Conservation (phyloP, 2,888 invertebrate species). For the Luffia ferchaultella region DNA sequence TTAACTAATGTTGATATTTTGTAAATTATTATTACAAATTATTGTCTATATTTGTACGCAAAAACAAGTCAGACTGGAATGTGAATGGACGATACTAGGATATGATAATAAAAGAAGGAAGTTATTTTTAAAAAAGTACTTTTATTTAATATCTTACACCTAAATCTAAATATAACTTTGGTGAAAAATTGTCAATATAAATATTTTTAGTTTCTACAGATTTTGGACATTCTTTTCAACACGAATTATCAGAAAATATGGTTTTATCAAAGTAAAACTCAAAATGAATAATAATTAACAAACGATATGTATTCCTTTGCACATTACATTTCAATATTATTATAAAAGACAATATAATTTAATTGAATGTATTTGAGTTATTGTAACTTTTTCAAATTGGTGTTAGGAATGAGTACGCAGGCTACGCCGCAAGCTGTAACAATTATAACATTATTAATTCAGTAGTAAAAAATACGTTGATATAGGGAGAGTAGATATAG, state of each 20-base stretch:
- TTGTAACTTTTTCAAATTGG: conserved; percentile 50
- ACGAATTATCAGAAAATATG: too few species aligned
- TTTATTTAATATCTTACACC: conserved; percentile 20
- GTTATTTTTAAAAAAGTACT: conserved; percentile 45
- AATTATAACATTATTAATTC: conserved; percentile 10
- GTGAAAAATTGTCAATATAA: background rate
- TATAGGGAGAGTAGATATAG: too few species aligned
- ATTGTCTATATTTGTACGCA: background rate
- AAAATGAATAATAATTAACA: background rate
- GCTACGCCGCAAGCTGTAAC: conserved; percentile 43
- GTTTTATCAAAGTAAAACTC: too few species aligned
- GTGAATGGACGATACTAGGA: conserved; percentile 40
- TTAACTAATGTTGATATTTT: background rate
- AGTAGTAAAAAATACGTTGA: background rate
- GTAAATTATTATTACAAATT: background rate
- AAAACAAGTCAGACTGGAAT: conserved; percentile 34
- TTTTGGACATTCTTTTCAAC: too few species aligned
- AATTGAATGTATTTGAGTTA: conserved; percentile 17
- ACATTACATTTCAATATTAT: too few species aligned
- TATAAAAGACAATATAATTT: background rate
- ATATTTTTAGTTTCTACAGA: background rate
- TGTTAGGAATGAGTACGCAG: conserved; percentile 47
- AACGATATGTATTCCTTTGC: too few species aligned
- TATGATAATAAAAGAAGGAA: conserved; percentile 57
- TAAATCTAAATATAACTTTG: background rate